phyloP scores from a whole-genome alignment of 2,113 vertebrate species.

The Oncorhynchus gorbuscha region DNA sequence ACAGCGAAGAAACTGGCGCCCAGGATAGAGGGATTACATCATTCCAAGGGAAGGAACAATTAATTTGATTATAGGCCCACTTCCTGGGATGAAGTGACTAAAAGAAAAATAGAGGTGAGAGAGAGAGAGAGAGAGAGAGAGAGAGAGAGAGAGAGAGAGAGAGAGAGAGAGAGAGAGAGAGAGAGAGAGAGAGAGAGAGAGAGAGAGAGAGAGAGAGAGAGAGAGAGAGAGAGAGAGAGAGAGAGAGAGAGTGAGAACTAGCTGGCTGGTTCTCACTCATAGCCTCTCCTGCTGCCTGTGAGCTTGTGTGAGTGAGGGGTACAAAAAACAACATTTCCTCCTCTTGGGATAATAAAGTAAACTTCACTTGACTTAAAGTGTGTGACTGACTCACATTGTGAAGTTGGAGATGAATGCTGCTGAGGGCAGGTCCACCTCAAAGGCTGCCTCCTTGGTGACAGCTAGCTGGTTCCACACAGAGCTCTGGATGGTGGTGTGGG shows the following conservation, averaged over 20 bases:
- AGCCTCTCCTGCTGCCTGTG: too few relatives aligned
- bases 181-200: neutral
- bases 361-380: neutral
- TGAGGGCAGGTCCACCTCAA: conserved; percentile 80
- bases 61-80: neutral
- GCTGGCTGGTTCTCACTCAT: too few relatives aligned
- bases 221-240: neutral
- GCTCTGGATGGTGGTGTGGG: conserved; percentile 74
- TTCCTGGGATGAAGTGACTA: neutral
- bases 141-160: neutral
- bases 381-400: conserved; percentile 74
- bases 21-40: too few relatives aligned
- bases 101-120: neutral
- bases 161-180: neutral
- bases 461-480: conserved; percentile 78
- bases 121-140: neutral
- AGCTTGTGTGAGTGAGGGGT: too few relatives aligned
- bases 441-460: conserved; percentile 76
- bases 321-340: too few relatives aligned
- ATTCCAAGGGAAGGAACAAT: neutral
- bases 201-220: neutral
- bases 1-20: too few relatives aligned
- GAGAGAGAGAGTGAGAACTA: neutral
- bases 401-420: conserved; percentile 88
- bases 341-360: neutral